Conservation (phyloP, 1,140 invertebrate genomes). For the Ceratosolen fusciceps region DNA sequence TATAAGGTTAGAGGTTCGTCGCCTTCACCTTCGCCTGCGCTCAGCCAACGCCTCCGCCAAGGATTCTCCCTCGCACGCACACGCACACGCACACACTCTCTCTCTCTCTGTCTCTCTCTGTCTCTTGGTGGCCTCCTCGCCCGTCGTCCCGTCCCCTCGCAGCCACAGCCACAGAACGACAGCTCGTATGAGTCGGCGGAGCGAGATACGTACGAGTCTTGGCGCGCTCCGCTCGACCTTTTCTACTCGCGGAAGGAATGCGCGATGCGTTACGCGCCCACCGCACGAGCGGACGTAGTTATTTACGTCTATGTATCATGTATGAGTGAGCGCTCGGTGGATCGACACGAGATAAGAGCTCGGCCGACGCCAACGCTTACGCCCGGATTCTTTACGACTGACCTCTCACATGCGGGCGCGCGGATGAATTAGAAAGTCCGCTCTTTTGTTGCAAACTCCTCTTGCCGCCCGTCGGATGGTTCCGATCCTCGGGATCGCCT, state of each 20-base stretch:
- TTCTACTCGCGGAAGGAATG: conserved; percentile 22
- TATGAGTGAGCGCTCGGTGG: neutral
- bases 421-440: conserved; percentile 20
- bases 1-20: conserved; percentile 35
- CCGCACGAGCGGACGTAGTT: conserved; percentile 11
- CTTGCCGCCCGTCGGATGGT: neutral
- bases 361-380: conserved; percentile 6
- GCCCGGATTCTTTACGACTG: conserved; percentile 29
- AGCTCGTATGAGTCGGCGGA: neutral
- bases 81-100: conserved; percentile 2
- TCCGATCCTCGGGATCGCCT: neutral
- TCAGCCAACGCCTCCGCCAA: conserved; percentile 51
- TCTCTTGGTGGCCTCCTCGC: conserved; percentile 29
- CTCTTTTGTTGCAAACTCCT: neutral
- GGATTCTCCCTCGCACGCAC: conserved; percentile 10
- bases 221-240: conserved; percentile 23
- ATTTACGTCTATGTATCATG: conserved; percentile 13
- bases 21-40: conserved; percentile 42
- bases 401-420: neutral
- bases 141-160: neutral
- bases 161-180: neutral
- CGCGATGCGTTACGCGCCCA: conserved; percentile 46
- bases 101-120: neutral
- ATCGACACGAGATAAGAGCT: conserved; percentile 16
- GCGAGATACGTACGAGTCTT: conserved; percentile 5